Conservation (phyloP, 2,113 vertebrate genomes). For the Hyaena hyaena region DNA sequence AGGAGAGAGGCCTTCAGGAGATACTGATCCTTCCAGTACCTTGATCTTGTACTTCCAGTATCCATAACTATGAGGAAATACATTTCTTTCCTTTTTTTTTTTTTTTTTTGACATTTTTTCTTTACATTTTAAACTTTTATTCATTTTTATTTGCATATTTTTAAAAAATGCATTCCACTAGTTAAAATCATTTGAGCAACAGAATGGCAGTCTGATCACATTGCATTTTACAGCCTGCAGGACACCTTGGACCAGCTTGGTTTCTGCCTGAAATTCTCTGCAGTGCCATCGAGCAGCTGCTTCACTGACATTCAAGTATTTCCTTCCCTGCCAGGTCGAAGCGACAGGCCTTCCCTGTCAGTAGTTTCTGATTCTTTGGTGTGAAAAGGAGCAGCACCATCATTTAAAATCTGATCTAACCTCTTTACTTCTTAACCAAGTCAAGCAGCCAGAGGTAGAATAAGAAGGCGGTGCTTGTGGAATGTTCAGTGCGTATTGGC, state of each 20-base stretch:
- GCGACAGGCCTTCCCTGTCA: slow-evolving; percentile 84
- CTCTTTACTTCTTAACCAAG: slow-evolving; percentile 90
- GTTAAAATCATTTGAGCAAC: slow-evolving; percentile 89
- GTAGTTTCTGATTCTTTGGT: slow-evolving; percentile 85
- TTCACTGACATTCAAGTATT: slow-evolving; percentile 82
- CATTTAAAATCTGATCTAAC: slow-evolving; percentile 87
- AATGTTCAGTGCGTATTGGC: slow-evolving; percentile 87
- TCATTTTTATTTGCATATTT: slow-evolving; percentile 92
- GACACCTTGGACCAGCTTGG: slow-evolving; percentile 84
- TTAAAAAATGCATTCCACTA: slow-evolving; percentile 91
- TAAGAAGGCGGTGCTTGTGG: slow-evolving; percentile 91
- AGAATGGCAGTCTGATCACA: slow-evolving; percentile 88
- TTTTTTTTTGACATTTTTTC: not conserved
- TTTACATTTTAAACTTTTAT: slow-evolving; percentile 85
- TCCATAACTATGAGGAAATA: not conserved
- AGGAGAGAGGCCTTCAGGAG: not conserved
- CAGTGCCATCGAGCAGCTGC: slow-evolving; percentile 84
- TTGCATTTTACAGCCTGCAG: slow-evolving; percentile 86
- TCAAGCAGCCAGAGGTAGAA: slow-evolving; percentile 92
- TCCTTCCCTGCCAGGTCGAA: slow-evolving; percentile 80
- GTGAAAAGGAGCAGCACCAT: slow-evolving; percentile 85
- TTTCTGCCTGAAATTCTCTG: slow-evolving; percentile 81
- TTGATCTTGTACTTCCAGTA: not conserved
- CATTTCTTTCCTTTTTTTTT: no score
- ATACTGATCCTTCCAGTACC: not conserved